Evolutionary conservation across 2,113 vertebrate genomes (phyloP), one percentile per base, ranked within the genome.

Genomic region (Tachysurus vachellii): DNA sequence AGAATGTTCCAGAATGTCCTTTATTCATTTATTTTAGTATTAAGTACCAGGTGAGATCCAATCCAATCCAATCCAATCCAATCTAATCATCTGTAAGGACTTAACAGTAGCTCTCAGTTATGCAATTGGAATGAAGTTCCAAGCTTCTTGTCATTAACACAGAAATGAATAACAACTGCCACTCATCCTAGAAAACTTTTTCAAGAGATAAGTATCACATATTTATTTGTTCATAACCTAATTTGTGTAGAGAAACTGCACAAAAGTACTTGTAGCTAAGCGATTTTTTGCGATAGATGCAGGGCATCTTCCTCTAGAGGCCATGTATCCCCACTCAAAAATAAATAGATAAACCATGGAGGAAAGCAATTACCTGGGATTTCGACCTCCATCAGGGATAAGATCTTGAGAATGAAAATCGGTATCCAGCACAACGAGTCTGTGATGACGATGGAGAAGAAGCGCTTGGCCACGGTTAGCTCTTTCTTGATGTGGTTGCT

Each of bases 381-480:
- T 95, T 99, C 97, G 90, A 99, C 95, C 71, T 96, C 96, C 93
- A 98, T 95, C 89, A 99, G 93, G 50, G 98, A 99, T 90, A 99
- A 95, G 85, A 98, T 96, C 94, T 99, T 99, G 89, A 99, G 95
- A 93, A 99, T 92, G 93, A 99, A 99, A 89, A 99, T 98, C 36
- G 98, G 98, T 89, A 99, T 98, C 98, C 98, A 99, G 93, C 98
- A 99, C 0, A 99, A 93, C 0, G 98, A 98, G 87, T 99, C 97
- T 0, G 98, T 99, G 88, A 99, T 98, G 73, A 99, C 97, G 76
- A 99, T 99, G 85, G 97, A 98, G 95, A 99, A 99, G 94, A 99
- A 99, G 4, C 97, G 94, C 87, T 99, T 99, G 90, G 98, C 98
- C 56, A 99, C 97, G 53, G 95, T 95, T 92, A 99, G 95, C 91